A percentile compares a stretch with the other conserved stretches of the same genome.
Evolutionary conservation across 2,113 vertebrate genomes (phyloP).

Genomic region (Cephalopterus ornatus): DNA sequence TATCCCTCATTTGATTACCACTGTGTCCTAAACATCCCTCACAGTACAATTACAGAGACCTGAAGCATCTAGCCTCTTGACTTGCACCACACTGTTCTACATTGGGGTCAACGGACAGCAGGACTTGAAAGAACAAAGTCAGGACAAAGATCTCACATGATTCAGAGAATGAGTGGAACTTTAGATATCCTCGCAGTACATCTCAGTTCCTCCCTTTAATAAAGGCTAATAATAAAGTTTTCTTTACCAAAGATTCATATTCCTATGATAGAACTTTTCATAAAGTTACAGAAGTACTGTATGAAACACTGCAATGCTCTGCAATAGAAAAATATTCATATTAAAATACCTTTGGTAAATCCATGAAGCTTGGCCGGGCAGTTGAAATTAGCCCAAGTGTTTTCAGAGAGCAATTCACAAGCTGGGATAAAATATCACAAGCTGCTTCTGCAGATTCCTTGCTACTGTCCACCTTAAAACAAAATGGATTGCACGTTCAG

Average conservation of each 20-base stretch:
- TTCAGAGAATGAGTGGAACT: background rate
- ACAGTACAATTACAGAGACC: background rate
- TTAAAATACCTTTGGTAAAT: conserved; percentile 90
- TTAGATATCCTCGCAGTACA: background rate
- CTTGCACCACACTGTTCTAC: background rate
- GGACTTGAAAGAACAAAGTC: background rate
- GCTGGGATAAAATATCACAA: conserved; percentile 92
- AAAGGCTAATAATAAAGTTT: background rate
- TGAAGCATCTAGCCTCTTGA: background rate
- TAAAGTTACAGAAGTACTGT: background rate
- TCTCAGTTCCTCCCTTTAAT: background rate
- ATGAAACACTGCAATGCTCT: background rate
- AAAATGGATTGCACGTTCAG: background rate
- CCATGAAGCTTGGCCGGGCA: conserved; percentile 97
- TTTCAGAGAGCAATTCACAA: conserved; percentile 95
- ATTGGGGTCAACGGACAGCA: background rate
- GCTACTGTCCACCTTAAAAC: conserved; percentile 92
- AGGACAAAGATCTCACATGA: background rate
- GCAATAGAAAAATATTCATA: background rate
- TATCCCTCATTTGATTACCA: background rate
- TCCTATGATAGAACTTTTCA: background rate
- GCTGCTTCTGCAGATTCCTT: conserved; percentile 95
- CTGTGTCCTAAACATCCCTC: background rate
- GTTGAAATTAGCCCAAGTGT: conserved; percentile 96
- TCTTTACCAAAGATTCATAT: background rate